Conservation (phyloP, 2,888 invertebrate genomes). For the Pteria penguin region DNA sequence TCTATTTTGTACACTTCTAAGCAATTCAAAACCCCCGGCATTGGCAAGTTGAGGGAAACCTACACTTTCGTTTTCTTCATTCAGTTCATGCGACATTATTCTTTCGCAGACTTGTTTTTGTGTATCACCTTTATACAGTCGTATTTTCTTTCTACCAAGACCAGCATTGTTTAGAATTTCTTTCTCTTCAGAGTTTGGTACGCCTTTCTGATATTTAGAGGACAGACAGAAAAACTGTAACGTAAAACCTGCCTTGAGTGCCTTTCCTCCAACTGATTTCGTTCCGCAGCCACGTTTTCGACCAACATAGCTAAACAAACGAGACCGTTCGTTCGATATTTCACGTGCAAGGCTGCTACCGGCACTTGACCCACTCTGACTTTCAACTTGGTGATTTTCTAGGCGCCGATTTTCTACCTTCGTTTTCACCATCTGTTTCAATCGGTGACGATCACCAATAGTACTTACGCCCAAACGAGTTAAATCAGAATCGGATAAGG, state of each 20-base stretch:
- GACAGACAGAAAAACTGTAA: neutral
- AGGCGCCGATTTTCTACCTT: neutral
- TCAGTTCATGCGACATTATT: neutral
- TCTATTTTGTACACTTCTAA: conserved; percentile 32
- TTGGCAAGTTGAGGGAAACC: conserved; percentile 9
- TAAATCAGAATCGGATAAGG: neutral
- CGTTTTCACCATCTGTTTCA: conserved; percentile 1
- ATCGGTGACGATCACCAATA: neutral
- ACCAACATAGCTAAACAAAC: neutral
- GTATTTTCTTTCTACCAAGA: conserved; percentile 11
- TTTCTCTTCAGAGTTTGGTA: conserved; percentile 13
- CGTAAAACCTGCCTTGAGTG: neutral
- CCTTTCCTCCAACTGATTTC: neutral
- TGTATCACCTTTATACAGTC: neutral
- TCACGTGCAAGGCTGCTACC: neutral
- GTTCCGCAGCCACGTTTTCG: neutral
- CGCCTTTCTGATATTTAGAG: neutral
- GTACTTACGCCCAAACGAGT: neutral
- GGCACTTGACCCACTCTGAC: neutral
- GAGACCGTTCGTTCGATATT: neutral
- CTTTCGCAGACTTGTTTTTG: neutral
- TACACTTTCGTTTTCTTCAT: neutral
- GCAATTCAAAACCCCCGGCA: conserved; percentile 38
- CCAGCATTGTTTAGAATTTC: conserved; percentile 22
- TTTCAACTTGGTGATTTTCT: neutral